These are phyloP conservation scores for Machimus rusticus DNA, from an alignment of 2,888 invertebrate genomes.

Conservation along the genomic window DNA sequence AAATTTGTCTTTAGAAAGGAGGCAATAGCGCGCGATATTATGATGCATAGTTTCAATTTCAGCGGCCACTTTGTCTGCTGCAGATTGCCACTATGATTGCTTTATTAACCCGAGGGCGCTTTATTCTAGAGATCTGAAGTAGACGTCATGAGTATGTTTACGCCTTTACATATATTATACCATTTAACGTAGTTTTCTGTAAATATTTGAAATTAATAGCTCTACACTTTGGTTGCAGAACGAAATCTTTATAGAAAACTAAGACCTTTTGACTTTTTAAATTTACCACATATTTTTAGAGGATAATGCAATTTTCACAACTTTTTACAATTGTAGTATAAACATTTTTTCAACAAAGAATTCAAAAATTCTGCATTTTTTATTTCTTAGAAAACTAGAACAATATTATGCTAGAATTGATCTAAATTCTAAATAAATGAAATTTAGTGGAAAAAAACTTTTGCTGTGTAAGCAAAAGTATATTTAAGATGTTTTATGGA, in stretches of 20 bases:
- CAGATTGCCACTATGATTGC: neutral
- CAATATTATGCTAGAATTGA: too few species aligned
- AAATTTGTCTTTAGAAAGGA: neutral
- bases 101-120: neutral
- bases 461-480: too few species aligned
- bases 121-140: neutral
- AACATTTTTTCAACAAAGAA: too few species aligned
- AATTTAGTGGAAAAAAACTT: too few species aligned
- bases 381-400: too few species aligned
- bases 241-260: neutral
- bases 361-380: too few species aligned
- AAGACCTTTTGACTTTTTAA: neutral
- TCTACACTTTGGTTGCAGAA: neutral
- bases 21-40: neutral
- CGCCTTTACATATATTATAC: neutral
- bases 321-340: too few species aligned
- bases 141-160: neutral
- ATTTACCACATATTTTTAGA: too few species aligned
- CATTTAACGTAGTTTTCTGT: neutral
- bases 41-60: neutral
- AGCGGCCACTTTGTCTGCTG: neutral
- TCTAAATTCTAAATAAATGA: too few species aligned
- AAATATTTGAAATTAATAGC: neutral
- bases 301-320: too few species aligned
- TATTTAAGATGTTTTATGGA: too few species aligned